phyloP scores from a whole-genome alignment of 1,140 invertebrate species.

The Cyclargus thomasi region DNA sequence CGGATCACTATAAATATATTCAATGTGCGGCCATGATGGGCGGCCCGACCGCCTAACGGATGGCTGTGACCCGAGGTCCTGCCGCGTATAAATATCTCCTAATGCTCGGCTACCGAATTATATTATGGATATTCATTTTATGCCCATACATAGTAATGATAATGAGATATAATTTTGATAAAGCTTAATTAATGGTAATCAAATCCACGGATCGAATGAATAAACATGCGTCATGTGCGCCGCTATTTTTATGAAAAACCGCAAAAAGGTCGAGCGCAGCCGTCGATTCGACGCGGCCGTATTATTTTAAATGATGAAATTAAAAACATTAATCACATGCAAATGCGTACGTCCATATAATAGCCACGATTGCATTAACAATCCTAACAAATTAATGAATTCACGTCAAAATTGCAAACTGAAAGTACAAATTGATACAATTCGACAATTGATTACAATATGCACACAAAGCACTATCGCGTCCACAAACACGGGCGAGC shows the following conservation, averaged over 20 bases:
- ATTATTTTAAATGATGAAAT: constrained; percentile 19
- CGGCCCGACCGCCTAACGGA: constrained; percentile 40
- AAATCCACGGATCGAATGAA: neutral
- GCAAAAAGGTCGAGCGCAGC: constrained; percentile 1
- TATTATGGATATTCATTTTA: neutral
- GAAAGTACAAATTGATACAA: constrained; percentile 69
- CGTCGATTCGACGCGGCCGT: neutral
- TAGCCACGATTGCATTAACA: constrained; percentile 35
- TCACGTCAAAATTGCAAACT: constrained; percentile 70
- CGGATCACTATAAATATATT: constrained; percentile 71
- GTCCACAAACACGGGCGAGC: constrained; percentile 69
- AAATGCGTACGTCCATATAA: constrained; percentile 25
- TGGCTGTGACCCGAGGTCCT: constrained; percentile 24
- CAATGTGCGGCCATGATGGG: constrained; percentile 48
- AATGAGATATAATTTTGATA: neutral
- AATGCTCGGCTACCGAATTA: constrained; percentile 10
- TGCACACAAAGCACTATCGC: constrained; percentile 67
- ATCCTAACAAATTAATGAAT: constrained; percentile 64
- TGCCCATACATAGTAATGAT: neutral
- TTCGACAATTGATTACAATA: constrained; percentile 74
- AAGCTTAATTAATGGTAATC: neutral
- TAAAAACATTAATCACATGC: constrained; percentile 20
- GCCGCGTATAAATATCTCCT: constrained; percentile 16
- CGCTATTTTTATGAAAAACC: neutral
- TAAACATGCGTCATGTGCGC: neutral